These are phyloP conservation scores for Timema podura DNA, from an alignment of 2,888 invertebrate genomes.

Conservation along the genomic window DNA sequence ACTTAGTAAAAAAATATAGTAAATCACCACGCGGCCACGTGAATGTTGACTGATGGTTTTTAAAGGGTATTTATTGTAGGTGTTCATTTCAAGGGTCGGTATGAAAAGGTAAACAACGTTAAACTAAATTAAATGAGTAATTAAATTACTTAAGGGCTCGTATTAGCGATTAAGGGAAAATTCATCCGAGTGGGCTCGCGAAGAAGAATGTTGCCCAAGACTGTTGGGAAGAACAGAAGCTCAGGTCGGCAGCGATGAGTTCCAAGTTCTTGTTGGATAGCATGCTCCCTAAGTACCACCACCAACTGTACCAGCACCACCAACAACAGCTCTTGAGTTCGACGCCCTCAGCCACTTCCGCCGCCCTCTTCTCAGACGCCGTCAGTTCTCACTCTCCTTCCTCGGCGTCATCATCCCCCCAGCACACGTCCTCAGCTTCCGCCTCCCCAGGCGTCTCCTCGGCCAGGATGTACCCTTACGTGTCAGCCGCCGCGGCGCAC, in stretches of 20 bases:
- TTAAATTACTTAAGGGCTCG: too few species aligned
- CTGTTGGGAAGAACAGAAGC: background rate
- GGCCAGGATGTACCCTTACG: slow-evolving; percentile 90
- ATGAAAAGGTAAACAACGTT: too few species aligned
- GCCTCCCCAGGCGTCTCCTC: slow-evolving; percentile 59
- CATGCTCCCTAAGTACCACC: slow-evolving; percentile 93
- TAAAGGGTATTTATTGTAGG: too few species aligned
- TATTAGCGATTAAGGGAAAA: too few species aligned
- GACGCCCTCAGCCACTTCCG: slow-evolving; percentile 39
- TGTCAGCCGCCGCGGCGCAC: slow-evolving; percentile 66
- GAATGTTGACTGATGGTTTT: too few species aligned
- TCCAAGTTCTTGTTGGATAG: slow-evolving; percentile 97
- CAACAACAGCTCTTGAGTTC: slow-evolving; percentile 59
- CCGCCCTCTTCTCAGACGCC: slow-evolving; percentile 34
- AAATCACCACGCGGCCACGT: too few species aligned
- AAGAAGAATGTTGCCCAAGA: slow-evolving; percentile 12
- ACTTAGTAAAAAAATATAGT: too few species aligned
- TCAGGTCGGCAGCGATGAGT: slow-evolving; percentile 66
- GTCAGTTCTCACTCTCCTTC: slow-evolving; percentile 36
- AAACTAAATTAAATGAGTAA: too few species aligned
- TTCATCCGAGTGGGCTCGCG: too few species aligned
- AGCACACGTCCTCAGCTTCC: slow-evolving; percentile 40
- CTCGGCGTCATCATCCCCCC: slow-evolving; percentile 36
- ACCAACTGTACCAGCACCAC: slow-evolving; percentile 66
- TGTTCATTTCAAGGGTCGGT: too few species aligned